A percentile compares a stretch with the other conserved stretches of the same genome.
Evolutionary conservation across 2,797 vertebrate species (phyloP).

Genomic region (Gouania willdenowi): DNA sequence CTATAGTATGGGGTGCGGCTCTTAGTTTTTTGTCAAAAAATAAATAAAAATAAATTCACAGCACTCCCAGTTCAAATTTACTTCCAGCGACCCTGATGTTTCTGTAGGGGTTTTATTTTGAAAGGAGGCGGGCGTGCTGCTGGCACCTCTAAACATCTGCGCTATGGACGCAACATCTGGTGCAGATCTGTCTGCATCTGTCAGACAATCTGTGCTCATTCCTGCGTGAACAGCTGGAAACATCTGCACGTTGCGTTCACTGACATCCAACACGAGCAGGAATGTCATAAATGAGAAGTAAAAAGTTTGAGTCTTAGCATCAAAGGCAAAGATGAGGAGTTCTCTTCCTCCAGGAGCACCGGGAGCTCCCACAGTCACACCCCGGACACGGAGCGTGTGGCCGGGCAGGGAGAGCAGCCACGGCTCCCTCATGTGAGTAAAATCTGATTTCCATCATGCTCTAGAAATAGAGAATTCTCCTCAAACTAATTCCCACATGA

Average conservation of each 20-base stretch:
- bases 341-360: slow-evolving; percentile 49
- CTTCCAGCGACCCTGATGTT: too few species aligned
- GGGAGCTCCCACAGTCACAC: slow-evolving; percentile 50
- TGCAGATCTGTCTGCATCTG: too few species aligned
- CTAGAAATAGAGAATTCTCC: too few species aligned
- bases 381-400: slow-evolving; percentile 62
- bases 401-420: slow-evolving; percentile 71
- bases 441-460: not conserved
- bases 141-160: slow-evolving; percentile 28
- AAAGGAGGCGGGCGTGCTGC: slow-evolving; percentile 19
- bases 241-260: slow-evolving; percentile 49
- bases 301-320: too few species aligned
- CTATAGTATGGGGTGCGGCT: too few species aligned
- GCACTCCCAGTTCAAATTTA: too few species aligned
- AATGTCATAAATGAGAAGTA: slow-evolving; percentile 32
- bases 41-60: too few species aligned
- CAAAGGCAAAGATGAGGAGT: slow-evolving; percentile 8
- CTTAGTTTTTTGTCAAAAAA: too few species aligned
- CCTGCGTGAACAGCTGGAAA: slow-evolving; percentile 48
- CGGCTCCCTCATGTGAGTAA: slow-evolving; percentile 75
- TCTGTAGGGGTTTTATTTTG: slow-evolving; percentile 24
- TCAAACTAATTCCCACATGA: too few species aligned
- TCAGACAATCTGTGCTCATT: too few species aligned
- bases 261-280: slow-evolving; percentile 1
- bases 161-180: slow-evolving; percentile 49